These are phyloP conservation scores for Eidolon dupreanum DNA, from an alignment of 2,797 vertebrate species.

Conservation along the genomic window DNA sequence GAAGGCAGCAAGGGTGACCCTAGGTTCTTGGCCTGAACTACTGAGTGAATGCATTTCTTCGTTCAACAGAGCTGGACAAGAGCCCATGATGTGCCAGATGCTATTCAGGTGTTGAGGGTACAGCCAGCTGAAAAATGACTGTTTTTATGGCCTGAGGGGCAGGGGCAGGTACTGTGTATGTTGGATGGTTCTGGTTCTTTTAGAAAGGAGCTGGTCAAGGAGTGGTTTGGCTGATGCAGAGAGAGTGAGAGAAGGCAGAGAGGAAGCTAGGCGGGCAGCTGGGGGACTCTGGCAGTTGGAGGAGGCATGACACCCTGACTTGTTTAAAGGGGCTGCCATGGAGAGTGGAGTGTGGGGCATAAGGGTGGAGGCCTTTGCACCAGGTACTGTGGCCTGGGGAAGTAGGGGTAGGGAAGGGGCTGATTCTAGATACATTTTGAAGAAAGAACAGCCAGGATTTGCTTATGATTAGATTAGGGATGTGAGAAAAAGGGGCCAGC, in stretches of 20 bases:
- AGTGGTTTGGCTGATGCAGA: not conserved
- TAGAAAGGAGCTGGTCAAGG: not conserved
- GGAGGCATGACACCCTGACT: not conserved
- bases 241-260: not conserved
- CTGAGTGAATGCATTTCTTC: not conserved
- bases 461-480: not conserved
- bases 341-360: not conserved
- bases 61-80: not conserved
- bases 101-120: not conserved
- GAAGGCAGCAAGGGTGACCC: not conserved
- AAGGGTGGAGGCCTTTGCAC: not conserved
- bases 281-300: not conserved
- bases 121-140: not conserved
- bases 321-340: not conserved
- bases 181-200: not conserved
- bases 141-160: accelerated
- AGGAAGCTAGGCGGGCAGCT: not conserved
- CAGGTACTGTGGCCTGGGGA: not conserved
- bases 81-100: not conserved
- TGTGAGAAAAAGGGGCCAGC: not conserved
- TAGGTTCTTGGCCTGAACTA: not conserved
- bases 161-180: no score
- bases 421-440: not conserved
- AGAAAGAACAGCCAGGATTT: not conserved
- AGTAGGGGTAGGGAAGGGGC: accelerated